phyloP scores from a whole-genome alignment of 2,113 vertebrate genomes.

The Chionis minor region DNA sequence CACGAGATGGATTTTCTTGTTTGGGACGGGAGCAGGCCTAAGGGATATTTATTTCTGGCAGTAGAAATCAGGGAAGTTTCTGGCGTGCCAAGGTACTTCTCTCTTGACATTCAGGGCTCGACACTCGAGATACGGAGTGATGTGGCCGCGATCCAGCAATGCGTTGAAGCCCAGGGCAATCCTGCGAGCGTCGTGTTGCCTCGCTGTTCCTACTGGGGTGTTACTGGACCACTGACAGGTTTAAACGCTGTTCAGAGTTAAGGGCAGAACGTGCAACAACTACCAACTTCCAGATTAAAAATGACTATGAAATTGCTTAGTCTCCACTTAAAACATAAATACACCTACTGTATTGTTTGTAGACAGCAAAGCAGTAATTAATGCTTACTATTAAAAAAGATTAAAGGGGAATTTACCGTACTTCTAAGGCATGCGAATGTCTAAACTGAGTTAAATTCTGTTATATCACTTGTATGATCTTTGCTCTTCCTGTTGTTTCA shows the following conservation, averaged over 20 bases:
- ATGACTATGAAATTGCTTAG: not conserved
- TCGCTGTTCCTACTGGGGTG: not conserved
- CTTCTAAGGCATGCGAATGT: not conserved
- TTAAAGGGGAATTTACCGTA: not conserved
- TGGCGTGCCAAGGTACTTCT: not conserved
- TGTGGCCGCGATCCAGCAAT: accelerated
- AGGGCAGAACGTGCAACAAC: accelerated
- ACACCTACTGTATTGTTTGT: not conserved
- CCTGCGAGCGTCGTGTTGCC: accelerated
- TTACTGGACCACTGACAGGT: not conserved
- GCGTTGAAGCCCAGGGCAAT: not conserved
- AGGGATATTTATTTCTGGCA: not conserved
- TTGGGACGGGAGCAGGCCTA: not conserved
- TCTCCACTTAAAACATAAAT: not conserved
- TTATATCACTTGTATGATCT: not conserved
- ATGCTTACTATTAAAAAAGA: not conserved
- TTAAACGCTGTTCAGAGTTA: not conserved
- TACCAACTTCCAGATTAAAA: not conserved
- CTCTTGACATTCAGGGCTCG: not conserved
- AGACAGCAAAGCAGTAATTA: not conserved
- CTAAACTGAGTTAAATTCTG: slow-evolving; percentile 4
- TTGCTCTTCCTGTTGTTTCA: slow-evolving; percentile 38
- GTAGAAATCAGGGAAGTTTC: not conserved
- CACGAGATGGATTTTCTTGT: not conserved
- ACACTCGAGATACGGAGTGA: not conserved